Percentiles rank a stretch among this genome's conserved stretches.
Evolutionary conservation across 2,888 invertebrate genomes (phyloP).

Genomic region (Gortyna flavago): DNA sequence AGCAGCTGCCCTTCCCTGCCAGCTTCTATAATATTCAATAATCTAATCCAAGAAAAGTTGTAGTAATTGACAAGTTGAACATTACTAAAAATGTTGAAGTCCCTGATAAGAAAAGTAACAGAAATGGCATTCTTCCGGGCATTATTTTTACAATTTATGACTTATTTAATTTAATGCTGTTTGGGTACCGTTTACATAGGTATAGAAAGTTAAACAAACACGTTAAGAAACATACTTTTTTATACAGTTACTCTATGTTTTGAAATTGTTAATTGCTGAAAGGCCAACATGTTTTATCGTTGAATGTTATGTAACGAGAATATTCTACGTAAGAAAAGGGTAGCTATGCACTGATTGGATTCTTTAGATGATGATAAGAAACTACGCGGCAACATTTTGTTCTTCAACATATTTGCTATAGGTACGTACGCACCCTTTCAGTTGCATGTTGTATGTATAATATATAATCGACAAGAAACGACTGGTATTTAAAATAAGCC

Average conservation of each 20-base stretch:
- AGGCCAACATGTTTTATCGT: constrained; percentile 16
- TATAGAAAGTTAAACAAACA: neutral
- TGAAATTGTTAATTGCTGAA: constrained; percentile 12
- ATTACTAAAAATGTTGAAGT: constrained; percentile 1
- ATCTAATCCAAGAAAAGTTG: neutral
- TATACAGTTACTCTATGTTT: neutral
- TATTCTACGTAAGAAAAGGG: constrained; percentile 2
- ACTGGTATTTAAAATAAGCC: constrained; percentile 18
- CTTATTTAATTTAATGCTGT: constrained; percentile 2
- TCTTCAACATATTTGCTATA: neutral
- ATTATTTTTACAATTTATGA: constrained; percentile 3
- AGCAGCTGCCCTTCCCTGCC: neutral
- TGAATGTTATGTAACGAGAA: constrained; percentile 25
- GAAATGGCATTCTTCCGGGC: constrained; percentile 7
- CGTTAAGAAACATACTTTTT: neutral
- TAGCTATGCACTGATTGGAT: neutral
- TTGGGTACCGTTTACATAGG: neutral
- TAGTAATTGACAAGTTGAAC: constrained; percentile 4
- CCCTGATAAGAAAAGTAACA: constrained; percentile 38
- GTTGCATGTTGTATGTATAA: neutral
- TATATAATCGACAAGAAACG: constrained; percentile 5
- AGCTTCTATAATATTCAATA: neutral
- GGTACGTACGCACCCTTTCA: neutral
- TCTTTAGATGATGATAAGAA: constrained; percentile 20
- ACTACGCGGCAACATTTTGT: neutral